Evolutionary conservation across 2,113 vertebrate species (phyloP), one percentile per base, ranked within the genome.

Genomic region (Mormyrus iriodes): DNA sequence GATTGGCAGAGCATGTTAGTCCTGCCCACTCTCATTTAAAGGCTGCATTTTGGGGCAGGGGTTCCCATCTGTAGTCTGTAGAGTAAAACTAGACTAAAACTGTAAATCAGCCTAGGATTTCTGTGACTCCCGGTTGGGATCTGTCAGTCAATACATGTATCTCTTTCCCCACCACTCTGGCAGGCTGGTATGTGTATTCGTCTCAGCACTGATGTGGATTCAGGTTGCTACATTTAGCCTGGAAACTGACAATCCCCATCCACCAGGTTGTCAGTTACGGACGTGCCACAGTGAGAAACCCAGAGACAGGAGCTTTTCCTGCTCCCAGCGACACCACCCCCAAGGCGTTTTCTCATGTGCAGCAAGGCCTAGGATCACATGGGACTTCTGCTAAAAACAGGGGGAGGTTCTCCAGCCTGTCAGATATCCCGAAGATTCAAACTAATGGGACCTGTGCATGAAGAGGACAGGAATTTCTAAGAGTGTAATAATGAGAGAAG

Each of bases 161-260:
- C 69, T 76, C n/a, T 24, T 65, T n/a, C 24, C 83, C 83, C 83
- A 31, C n/a, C 84, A n/a, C 49, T 15, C n/a, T 84, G n/a, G 12
- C n/a, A n/a, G 27, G 49, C 13, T 24, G 13, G 1, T 86, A n/a
- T 52, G 8, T 15, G 27, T 88, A 24, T 76, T 49, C n/a, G 13
- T 31, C 46, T 76, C 39, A 76, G 55, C 31, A 4, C 69, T 88
- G 27, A 53, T 42, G 24, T 49, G 61, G 49, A 19, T 6, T 31
- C n/a, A n/a, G 88, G 61, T n/a, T n/a, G 85, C n/a, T 53, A 35
- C 49, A 49, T 86, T 86, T 86, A 86, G 46, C n/a, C 49, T 31
- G 49, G 46, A 52, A 3, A 52, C 85, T 48, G 85, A 52, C 12
- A 19, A 3, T 46, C 42, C n/a, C 21, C 83, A 24, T 13, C 83